Evolutionary conservation across 2,888 invertebrate genomes (phyloP).

Genomic region (Alsophila aescularia): DNA sequence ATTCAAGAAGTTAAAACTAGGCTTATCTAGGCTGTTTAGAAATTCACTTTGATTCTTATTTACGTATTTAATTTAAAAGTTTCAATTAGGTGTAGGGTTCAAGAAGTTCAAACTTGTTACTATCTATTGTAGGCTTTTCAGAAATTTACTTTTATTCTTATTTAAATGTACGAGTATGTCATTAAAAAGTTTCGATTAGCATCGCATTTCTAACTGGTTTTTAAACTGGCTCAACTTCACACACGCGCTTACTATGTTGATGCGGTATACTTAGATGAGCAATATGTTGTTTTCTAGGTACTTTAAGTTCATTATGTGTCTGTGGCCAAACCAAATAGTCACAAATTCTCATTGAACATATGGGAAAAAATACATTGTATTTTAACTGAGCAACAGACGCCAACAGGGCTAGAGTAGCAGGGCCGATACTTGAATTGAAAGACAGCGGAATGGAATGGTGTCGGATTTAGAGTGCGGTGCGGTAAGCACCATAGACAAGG

Average conservation of each 20-base stretch:
- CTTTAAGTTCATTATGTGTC: constrained; percentile 11
- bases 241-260: constrained; percentile 14
- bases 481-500: constrained; percentile 11
- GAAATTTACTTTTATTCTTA: constrained; percentile 19
- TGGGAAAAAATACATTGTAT: no score
- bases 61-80: constrained; percentile 20
- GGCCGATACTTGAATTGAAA: no score
- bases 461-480: no score
- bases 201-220: constrained; percentile 33
- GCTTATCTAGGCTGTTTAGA: background rate
- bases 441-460: no score
- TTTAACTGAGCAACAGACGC: no score
- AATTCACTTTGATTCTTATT: constrained; percentile 19
- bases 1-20: constrained; percentile 6
- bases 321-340: constrained; percentile 1
- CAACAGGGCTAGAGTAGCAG: no score
- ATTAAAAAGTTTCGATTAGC: constrained; percentile 25
- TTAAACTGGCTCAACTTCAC: constrained; percentile 21
- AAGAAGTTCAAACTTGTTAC: constrained; percentile 9
- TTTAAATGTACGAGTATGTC: constrained; percentile 18
- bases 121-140: background rate
- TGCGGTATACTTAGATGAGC: constrained; percentile 14
- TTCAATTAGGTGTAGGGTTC: constrained; percentile 13
- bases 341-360: constrained; percentile 1
- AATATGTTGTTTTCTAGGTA: constrained; percentile 5